These are phyloP conservation scores for Polyergus mexicanus DNA, from an alignment of 1,140 invertebrate species.

Conservation along the genomic window DNA sequence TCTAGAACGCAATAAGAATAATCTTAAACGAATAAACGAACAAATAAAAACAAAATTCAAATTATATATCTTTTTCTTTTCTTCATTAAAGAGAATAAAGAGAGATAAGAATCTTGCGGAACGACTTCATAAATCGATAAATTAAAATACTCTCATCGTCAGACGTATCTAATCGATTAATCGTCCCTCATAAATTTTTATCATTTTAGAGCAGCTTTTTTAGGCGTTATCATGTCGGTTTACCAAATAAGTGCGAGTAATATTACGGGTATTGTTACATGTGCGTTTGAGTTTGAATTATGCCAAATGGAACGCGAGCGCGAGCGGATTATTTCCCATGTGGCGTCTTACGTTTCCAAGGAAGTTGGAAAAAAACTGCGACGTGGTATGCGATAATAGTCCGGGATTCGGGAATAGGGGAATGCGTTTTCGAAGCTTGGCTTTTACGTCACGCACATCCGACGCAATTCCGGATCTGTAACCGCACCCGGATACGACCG, in stretches of 20 bases:
- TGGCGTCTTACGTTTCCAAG: neutral
- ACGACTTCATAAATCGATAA: neutral
- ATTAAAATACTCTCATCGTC: neutral
- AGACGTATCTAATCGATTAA: neutral
- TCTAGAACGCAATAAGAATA: neutral
- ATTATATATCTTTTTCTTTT: no score
- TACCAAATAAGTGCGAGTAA: neutral
- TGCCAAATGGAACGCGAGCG: neutral
- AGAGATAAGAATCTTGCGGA: no score
- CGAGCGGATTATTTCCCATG: conserved; percentile 1
- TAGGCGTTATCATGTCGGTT: neutral
- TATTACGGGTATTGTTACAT: neutral
- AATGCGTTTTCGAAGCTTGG: neutral
- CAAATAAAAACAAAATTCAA: neutral
- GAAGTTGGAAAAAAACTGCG: conserved; percentile 18
- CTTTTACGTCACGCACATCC: neutral
- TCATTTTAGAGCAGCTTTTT: neutral
- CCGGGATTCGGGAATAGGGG: neutral
- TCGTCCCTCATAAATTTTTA: neutral
- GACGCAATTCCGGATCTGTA: neutral
- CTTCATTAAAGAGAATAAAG: no score
- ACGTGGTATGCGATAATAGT: no score
- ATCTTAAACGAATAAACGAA: neutral
- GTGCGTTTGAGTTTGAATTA: conserved; percentile 9
- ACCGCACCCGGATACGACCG: neutral